These are phyloP conservation scores for Drosophila auraria DNA, from an alignment of 1,140 invertebrate genomes.

Conservation along the genomic window DNA sequence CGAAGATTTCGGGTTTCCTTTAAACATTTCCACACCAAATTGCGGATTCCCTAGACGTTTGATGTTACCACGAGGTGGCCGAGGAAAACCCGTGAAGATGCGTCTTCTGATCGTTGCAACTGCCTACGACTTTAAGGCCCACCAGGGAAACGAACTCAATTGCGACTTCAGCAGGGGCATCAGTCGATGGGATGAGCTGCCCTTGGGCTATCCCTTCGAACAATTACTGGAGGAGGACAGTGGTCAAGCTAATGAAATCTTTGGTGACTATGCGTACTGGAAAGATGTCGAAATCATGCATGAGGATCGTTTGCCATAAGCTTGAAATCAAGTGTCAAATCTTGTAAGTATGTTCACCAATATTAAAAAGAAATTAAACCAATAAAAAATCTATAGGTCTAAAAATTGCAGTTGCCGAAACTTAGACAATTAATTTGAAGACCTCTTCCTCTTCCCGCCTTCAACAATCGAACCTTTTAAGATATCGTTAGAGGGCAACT, in stretches of 20 bases:
- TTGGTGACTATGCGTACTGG: conserved; percentile 27
- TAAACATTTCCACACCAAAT: conserved; percentile 54
- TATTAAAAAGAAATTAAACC: not conserved
- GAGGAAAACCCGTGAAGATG: conserved; percentile 11
- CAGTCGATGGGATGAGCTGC: conserved; percentile 54
- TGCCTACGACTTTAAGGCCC: conserved; percentile 45
- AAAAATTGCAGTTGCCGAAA: not conserved
- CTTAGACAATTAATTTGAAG: not conserved
- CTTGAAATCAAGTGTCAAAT: rapidly evolving
- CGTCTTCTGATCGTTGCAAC: conserved; percentile 43
- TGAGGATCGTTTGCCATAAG: not conserved
- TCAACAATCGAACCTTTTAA: conserved; percentile 18
- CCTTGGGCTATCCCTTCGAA: conserved; percentile 58
- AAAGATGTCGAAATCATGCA: conserved; percentile 36
- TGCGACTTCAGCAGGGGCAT: conserved; percentile 56
- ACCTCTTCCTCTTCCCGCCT: not conserved
- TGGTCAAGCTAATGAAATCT: not conserved
- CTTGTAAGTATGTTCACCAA: not conserved
- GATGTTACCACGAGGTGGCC: conserved; percentile 41
- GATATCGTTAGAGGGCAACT: conserved; percentile 19
- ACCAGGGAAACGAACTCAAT: conserved; percentile 36
- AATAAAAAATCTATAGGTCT: not conserved
- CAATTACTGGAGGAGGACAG: conserved; percentile 6
- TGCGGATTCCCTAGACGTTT: conserved; percentile 59
- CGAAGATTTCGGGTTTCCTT: conserved; percentile 40